A percentile compares a stretch with the other conserved stretches of the same genome.
phyloP scores from a whole-genome alignment of 2,888 invertebrate genomes.

The Pimpla rufipes region DNA sequence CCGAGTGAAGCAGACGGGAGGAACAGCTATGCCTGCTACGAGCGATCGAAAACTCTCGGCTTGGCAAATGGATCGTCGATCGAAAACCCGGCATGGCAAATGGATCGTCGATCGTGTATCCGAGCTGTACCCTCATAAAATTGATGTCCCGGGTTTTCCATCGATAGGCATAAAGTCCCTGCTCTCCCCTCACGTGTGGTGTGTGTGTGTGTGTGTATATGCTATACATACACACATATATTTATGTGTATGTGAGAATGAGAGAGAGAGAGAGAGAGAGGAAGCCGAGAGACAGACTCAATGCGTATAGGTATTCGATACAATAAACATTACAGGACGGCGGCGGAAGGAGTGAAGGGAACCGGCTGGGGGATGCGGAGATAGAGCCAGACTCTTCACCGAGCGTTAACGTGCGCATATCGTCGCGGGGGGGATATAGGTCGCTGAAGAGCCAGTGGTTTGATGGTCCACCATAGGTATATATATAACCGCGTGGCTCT shows the following conservation, averaged over 20 bases:
- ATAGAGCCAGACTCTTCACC: slow-evolving; percentile 14
- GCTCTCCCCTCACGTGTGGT: background rate
- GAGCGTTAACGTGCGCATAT: slow-evolving; percentile 28
- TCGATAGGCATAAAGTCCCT: slow-evolving; percentile 62
- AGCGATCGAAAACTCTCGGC: slow-evolving; percentile 16
- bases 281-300: background rate
- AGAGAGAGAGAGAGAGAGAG: background rate
- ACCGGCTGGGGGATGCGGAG: background rate
- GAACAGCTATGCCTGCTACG: background rate
- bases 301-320: slow-evolving; percentile 26
- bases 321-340: slow-evolving; percentile 37
- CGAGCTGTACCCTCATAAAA: slow-evolving; percentile 55
- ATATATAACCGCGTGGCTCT: background rate
- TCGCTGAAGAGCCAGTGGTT: background rate
- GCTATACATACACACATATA: background rate
- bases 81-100: slow-evolving; percentile 49
- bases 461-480: background rate
- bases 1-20: background rate
- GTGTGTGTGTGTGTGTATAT: no score
- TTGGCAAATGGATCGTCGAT: slow-evolving; percentile 55
- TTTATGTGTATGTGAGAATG: background rate
- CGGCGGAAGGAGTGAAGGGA: slow-evolving; percentile 7
- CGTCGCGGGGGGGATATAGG: slow-evolving; percentile 4
- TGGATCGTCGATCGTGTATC: slow-evolving; percentile 61
- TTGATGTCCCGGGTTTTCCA: slow-evolving; percentile 56